Conservation (phyloP, 2,113 vertebrate species). For the Girardinichthys multiradiatus region DNA sequence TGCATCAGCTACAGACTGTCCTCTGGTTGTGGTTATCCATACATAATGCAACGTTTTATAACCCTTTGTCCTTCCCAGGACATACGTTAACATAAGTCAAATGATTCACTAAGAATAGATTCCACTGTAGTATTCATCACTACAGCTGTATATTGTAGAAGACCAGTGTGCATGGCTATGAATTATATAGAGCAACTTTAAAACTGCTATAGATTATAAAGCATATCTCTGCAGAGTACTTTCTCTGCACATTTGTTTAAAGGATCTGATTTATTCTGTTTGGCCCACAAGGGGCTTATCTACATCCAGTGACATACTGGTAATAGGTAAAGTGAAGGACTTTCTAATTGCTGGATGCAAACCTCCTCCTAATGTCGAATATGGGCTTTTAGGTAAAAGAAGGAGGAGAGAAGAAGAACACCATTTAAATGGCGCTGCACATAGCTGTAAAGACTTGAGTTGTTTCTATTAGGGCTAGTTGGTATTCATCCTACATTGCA, state of each 20-base stretch:
- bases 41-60: constrained; percentile 30
- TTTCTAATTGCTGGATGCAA: constrained; percentile 35
- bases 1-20: constrained; percentile 13
- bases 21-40: constrained; percentile 10
- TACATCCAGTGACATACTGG: constrained; percentile 26
- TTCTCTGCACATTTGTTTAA: constrained; percentile 47
- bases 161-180: constrained; percentile 36
- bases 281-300: constrained; percentile 42
- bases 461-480: constrained; percentile 32
- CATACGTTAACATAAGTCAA: constrained; percentile 33
- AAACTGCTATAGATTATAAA: constrained; percentile 54
- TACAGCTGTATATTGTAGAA: constrained; percentile 51
- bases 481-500: constrained; percentile 46
- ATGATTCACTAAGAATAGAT: constrained; percentile 40
- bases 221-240: constrained; percentile 47
- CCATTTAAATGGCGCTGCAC: constrained; percentile 7
- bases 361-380: neutral
- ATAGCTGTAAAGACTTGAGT: constrained; percentile 26
- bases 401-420: neutral
- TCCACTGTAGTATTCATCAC: constrained; percentile 31
- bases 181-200: constrained; percentile 50
- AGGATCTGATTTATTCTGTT: constrained; percentile 63
- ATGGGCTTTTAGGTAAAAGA: neutral
- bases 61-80: constrained; percentile 22
- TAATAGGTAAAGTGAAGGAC: constrained; percentile 24